phyloP scores from a whole-genome alignment of 2,888 invertebrate species.

The Limnephilus lunatus region DNA sequence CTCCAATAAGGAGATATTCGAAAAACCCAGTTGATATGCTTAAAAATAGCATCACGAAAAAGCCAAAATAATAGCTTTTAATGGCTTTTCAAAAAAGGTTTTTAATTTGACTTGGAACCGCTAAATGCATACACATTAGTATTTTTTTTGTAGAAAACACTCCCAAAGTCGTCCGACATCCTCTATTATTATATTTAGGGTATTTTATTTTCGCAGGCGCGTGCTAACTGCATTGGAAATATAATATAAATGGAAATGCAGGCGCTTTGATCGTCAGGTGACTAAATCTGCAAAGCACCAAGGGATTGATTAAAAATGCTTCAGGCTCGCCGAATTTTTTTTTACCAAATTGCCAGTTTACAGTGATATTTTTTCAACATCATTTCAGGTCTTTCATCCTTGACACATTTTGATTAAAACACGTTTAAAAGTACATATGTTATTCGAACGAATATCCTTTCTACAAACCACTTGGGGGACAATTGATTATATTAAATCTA shows the following conservation, averaged over 20 bases:
- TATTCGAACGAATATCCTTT: too few relatives aligned
- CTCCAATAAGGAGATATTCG: too few relatives aligned
- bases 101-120: too few relatives aligned
- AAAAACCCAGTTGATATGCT: too few relatives aligned
- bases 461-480: too few relatives aligned
- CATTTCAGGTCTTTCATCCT: neutral
- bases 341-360: neutral
- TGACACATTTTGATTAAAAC: too few relatives aligned
- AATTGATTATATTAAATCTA: too few relatives aligned
- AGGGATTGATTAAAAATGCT: neutral
- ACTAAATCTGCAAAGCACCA: neutral
- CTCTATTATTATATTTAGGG: neutral
- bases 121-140: neutral
- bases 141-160: neutral
- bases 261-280: constrained; percentile 13
- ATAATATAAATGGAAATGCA: constrained; percentile 39
- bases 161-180: neutral
- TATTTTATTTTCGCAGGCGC: neutral
- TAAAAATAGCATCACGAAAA: too few relatives aligned
- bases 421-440: too few relatives aligned
- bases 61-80: too few relatives aligned
- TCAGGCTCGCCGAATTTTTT: neutral
- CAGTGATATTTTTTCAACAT: neutral
- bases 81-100: too few relatives aligned
- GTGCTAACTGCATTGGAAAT: constrained; percentile 20